Evolutionary conservation across 2,888 invertebrate species (phyloP), one percentile per base, ranked within the genome.

Genomic region (Meteorus colon): DNA sequence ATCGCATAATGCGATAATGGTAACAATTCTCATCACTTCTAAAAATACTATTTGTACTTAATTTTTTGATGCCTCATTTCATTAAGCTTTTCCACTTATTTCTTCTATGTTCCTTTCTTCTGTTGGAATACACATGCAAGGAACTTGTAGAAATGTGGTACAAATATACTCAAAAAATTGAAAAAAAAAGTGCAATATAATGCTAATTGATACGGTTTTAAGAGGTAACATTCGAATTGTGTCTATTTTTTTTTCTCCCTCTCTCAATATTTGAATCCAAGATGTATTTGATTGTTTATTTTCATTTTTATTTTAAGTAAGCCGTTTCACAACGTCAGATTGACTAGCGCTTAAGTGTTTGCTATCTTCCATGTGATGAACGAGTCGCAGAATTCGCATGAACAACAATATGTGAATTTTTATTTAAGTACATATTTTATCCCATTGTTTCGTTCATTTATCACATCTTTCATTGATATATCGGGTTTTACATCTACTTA

Each of bases 21-120:
- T 70, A 70, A 70, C 59, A 70, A 70, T 59, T 59, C n/a, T 19
- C n/a, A n/a, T 48, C 5, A 69, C 31, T 19, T 27, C 29, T 69
- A 41, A 12, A 45, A 79, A 80, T 67, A 78, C 74, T 82, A 77
- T 85, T 85, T 85, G 85, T 85, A 85, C 85, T 85, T 80, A 80
- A 81, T 79, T 81, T 81, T 80, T 80, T 81, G 82, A 79, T 80
- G 75, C 68, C 76, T 82, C 81, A 81, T 78, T 74, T 80, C 70
- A 63, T 76, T 12, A 12, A 41, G 8, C 41, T 8, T 41, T 41
- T 41, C 8, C 8, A 12, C 8, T 41, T 6, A 8, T 2, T 41
- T 41, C 1, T 41, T 12, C 2, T 12, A 12, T 41, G n/a, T 16
- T n/a, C 6, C 4, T 16, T 4, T 16, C 16, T n/a, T n/a, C 14